Conservation (phyloP, 1,140 invertebrate species). For the Chelonus insularis region DNA sequence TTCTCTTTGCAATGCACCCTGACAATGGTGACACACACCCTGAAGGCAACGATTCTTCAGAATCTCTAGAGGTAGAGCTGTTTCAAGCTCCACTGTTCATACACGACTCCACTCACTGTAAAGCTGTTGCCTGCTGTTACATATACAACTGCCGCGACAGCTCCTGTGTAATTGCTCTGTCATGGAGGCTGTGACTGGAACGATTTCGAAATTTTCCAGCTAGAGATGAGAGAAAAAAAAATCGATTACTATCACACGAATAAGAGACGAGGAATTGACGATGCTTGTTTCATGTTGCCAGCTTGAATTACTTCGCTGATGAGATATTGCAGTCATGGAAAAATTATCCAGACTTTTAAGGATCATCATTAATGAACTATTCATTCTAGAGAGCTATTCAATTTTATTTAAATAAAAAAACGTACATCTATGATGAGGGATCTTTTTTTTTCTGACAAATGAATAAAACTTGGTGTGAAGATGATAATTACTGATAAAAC, state of each 20-base stretch:
- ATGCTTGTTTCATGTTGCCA: not conserved
- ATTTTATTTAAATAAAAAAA: too few species aligned
- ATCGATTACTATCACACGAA: not conserved
- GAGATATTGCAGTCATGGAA: too few species aligned
- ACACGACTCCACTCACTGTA: not conserved
- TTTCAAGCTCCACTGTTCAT: constrained; percentile 3
- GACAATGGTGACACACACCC: constrained; percentile 28
- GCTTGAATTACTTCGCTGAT: too few species aligned
- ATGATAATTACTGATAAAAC: too few species aligned
- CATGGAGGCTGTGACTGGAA: constrained; percentile 1
- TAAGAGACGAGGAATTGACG: not conserved
- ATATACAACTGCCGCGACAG: not conserved
- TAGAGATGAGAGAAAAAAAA: not conserved
- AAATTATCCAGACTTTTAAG: too few species aligned
- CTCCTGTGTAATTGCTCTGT: constrained; percentile 8
- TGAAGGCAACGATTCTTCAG: constrained; percentile 5
- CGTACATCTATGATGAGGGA: too few species aligned
- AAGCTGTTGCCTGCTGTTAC: not conserved
- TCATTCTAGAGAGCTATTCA: too few species aligned
- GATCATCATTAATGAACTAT: too few species aligned
- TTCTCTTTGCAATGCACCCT: not conserved
- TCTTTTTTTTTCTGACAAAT: too few species aligned
- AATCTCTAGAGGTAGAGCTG: too few species aligned
- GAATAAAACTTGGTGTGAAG: too few species aligned
- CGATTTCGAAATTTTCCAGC: constrained; percentile 5